Evolutionary conservation across 2,797 vertebrate species (phyloP), one percentile per base, ranked within the genome.

Genomic region (Tamandua tetradactyla): DNA sequence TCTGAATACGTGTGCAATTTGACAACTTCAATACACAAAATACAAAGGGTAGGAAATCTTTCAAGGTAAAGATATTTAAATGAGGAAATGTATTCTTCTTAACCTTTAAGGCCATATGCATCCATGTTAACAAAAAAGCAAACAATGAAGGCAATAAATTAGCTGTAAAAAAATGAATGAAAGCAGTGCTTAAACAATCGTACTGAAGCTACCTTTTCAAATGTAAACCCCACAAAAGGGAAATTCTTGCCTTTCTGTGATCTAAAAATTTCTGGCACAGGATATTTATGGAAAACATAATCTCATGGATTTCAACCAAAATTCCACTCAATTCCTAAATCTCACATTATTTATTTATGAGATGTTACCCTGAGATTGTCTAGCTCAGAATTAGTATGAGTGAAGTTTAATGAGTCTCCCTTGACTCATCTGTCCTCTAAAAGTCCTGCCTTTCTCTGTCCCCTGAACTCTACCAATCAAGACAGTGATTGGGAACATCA

Each of bases 31-130:
- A 69, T n/a, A 37, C 3, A 75, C 57, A 4, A 12, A 75, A 47
- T 2, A 3, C 2, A 55, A 69, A 86, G 3, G 15, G 61, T 6
- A 62, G 15, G 3, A 91, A 71, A 72, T 55, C 37, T 42, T 76
- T 94, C 42, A 40, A 91, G 59, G n/a, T 15, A 66, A 82, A 86
- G 22, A 68, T 57, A 83, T 86, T 64, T 59, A 83, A 66, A 83
- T 69, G 18, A 64, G 52, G 0, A 8, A 86, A 91, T 11, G 49
- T 66, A 40, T 3, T 35, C 7, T 66, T 80, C 55, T 91, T 25
- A 91, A 92, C 88, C 59, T 62, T 47, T 20, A 7, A 71, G 75
- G 15, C 14, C 13, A 20, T 86, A 18, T 59, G 10, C 20, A 71
- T 69, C 20, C 2, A 25, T 27, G n/a, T 40, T 88, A 62, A 74